Conservation (phyloP, 2,888 invertebrate species). For the Alcis repandata region DNA sequence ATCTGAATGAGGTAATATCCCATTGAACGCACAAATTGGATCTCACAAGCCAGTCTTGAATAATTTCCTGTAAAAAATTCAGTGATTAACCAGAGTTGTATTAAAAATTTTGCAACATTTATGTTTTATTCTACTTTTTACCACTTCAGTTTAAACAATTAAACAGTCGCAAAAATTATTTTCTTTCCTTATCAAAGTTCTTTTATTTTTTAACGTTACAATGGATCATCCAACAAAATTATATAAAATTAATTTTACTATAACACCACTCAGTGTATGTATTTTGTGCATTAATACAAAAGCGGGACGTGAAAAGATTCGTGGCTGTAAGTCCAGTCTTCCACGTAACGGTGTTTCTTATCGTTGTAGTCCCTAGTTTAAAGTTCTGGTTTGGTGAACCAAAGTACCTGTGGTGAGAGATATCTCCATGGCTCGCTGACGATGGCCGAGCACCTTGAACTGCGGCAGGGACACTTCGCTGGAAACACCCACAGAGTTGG, state of each 20-base stretch:
- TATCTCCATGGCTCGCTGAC: constrained; percentile 98
- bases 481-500: constrained; percentile 97
- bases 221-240: constrained; percentile 49
- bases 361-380: constrained; percentile 54
- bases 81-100: not conserved
- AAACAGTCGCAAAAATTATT: not conserved
- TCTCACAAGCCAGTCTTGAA: constrained; percentile 97
- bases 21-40: constrained; percentile 98
- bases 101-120: not conserved
- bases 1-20: constrained; percentile 99
- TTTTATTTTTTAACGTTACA: constrained; percentile 39
- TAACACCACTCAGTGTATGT: constrained; percentile 78
- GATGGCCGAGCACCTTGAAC: constrained; percentile 99
- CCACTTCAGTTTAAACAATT: not conserved
- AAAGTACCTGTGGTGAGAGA: constrained; percentile 97
- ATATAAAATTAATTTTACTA: constrained; percentile 50
- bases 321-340: constrained; percentile 83
- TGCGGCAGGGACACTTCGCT: constrained; percentile 98
- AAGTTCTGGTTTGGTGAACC: constrained; percentile 66
- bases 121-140: not conserved
- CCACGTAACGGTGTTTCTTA: constrained; percentile 67
- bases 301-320: constrained; percentile 85
- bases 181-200: not conserved
- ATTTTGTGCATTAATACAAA: constrained; percentile 83
- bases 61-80: constrained; percentile 92